These are phyloP conservation scores for Crocuta crocuta DNA, from an alignment of 2,113 vertebrate genomes.

Conservation along the genomic window DNA sequence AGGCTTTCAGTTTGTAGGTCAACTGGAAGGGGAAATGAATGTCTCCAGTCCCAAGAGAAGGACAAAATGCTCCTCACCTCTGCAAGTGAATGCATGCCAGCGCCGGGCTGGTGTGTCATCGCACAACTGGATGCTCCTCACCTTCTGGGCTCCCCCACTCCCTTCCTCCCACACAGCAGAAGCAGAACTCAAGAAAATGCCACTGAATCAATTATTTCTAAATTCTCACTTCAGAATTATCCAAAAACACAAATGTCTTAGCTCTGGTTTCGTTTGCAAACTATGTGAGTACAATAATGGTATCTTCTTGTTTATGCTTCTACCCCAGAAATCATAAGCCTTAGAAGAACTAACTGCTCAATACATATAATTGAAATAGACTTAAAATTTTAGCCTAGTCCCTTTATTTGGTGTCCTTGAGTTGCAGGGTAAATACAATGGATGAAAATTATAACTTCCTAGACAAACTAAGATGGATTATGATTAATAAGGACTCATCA, in stretches of 20 bases:
- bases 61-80: not conserved
- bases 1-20: not conserved
- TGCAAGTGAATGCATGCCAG: not conserved
- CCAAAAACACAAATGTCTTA: not conserved
- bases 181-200: not conserved
- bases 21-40: not conserved
- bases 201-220: not conserved
- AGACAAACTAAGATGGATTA: not conserved
- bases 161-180: not conserved
- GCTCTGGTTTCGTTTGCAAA: not conserved
- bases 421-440: slow-evolving; percentile 2
- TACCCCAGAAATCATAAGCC: not conserved
- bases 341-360: slow-evolving; percentile 4
- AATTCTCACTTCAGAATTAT: not conserved
- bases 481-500: not conserved
- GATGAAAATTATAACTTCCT: not conserved
- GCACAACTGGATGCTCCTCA: not conserved
- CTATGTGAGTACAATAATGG: not conserved
- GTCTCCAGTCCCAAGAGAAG: not conserved
- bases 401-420: not conserved
- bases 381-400: not conserved
- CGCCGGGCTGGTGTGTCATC: not conserved
- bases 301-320: not conserved
- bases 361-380: not conserved
- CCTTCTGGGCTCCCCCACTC: not conserved